Evolutionary conservation across 2,113 vertebrate genomes (phyloP).

Genomic region (Coptodon rendalli): DNA sequence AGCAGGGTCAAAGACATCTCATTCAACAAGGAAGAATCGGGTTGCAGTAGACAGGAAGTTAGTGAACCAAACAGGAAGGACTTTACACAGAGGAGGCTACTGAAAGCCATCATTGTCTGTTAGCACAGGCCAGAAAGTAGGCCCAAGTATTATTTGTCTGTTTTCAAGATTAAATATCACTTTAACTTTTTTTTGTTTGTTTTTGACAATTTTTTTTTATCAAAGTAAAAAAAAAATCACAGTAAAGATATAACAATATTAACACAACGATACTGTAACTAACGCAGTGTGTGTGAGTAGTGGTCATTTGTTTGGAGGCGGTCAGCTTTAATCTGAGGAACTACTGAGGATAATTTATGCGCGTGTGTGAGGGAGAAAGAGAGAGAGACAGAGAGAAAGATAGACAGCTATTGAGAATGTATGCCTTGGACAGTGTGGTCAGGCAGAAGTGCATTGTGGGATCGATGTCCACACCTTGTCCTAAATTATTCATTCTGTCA

Average conservation of each 20-base stretch:
- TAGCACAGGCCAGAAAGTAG: not conserved
- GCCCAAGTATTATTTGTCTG: not conserved
- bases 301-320: not conserved
- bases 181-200: not conserved
- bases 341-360: conserved; percentile 5
- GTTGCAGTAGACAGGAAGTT: conserved; percentile 56
- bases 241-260: not conserved
- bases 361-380: not conserved
- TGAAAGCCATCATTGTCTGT: conserved; percentile 26
- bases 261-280: not conserved
- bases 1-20: conserved; percentile 61
- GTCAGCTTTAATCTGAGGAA: conserved; percentile 12
- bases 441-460: conserved; percentile 62
- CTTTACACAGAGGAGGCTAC: conserved; percentile 37
- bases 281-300: not conserved
- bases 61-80: conserved; percentile 59
- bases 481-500: conserved; percentile 77
- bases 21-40: conserved; percentile 61
- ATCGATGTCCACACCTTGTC: conserved; percentile 68
- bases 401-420: not conserved
- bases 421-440: conserved; percentile 48
- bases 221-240: not conserved
- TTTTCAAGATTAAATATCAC: not conserved
- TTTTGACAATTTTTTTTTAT: not conserved
- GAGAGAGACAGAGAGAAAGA: not conserved